Conservation (phyloP, 2,888 invertebrate species). For the Matsumyia berberina region DNA sequence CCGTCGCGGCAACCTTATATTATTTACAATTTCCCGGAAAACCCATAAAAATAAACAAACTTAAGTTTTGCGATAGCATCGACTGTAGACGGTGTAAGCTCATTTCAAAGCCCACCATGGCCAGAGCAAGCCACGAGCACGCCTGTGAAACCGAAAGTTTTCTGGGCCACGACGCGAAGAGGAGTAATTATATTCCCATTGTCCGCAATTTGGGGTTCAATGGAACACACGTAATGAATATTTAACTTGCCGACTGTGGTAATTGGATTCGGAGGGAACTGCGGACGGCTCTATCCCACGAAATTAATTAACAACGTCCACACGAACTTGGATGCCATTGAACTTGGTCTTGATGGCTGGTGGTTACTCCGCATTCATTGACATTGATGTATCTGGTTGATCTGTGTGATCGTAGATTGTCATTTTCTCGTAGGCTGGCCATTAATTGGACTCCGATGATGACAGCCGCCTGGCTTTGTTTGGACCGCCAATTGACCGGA, state of each 20-base stretch:
- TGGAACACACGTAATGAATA: constrained; percentile 54
- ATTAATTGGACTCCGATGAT: constrained; percentile 63
- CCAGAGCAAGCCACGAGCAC: constrained; percentile 1
- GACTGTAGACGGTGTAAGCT: constrained; percentile 17
- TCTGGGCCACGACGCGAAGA: constrained; percentile 28
- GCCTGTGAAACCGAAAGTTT: constrained; percentile 46
- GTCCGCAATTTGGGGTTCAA: constrained; percentile 64
- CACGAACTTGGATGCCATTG: constrained; percentile 73
- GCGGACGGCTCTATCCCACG: constrained; percentile 11
- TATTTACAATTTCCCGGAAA: constrained; percentile 17
- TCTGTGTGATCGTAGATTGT: constrained; percentile 53
- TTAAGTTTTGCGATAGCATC: constrained; percentile 22
- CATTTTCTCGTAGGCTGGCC: constrained; percentile 43
- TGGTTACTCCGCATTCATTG: constrained; percentile 33
- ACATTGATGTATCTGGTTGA: constrained; percentile 63
- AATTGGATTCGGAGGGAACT: constrained; percentile 43
- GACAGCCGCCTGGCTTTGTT: constrained; percentile 39
- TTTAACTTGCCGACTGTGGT: constrained; percentile 41
- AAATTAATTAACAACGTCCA: constrained; percentile 58
- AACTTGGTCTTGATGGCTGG: constrained; percentile 63
- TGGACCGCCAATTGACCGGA: constrained; percentile 63
- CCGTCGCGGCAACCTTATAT: not conserved
- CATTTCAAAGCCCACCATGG: constrained; percentile 16
- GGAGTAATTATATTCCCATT: constrained; percentile 63
- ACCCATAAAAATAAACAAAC: constrained; percentile 29